These are phyloP conservation scores for Labia minor DNA, from an alignment of 2,888 invertebrate genomes.

Conservation along the genomic window DNA sequence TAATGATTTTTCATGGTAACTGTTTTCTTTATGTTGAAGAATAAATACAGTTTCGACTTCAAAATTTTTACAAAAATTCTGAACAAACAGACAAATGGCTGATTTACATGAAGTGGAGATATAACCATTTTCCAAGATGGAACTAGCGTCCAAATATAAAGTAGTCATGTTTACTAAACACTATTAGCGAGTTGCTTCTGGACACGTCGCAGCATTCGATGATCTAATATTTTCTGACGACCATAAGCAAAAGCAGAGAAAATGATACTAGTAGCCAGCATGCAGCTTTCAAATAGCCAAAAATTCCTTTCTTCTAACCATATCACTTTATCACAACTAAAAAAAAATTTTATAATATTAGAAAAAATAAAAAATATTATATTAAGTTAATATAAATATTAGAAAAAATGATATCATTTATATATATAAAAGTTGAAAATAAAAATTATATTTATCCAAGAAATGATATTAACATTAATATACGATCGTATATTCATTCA, in stretches of 20 bases:
- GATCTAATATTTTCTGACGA: slow-evolving; percentile 54
- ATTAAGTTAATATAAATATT: neutral
- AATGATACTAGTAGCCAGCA: slow-evolving; percentile 51
- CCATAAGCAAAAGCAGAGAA: slow-evolving; percentile 55
- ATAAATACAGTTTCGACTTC: neutral
- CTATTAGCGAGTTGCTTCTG: slow-evolving; percentile 61
- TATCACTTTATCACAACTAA: slow-evolving; percentile 73
- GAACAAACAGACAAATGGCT: neutral
- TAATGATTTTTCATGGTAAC: slow-evolving; percentile 26
- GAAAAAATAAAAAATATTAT: slow-evolving; percentile 20
- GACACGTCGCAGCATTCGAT: slow-evolving; percentile 54
- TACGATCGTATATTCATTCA: too few relatives aligned
- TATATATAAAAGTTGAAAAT: too few relatives aligned
- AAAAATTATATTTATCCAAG: slow-evolving; percentile 19
- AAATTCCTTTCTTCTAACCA: slow-evolving; percentile 74
- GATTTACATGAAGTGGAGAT: slow-evolving; percentile 15
- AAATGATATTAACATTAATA: too few relatives aligned
- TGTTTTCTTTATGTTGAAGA: slow-evolving; percentile 24
- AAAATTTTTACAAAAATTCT: neutral
- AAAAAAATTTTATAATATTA: too few relatives aligned
- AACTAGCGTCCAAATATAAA: slow-evolving; percentile 33
- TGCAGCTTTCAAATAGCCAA: slow-evolving; percentile 68
- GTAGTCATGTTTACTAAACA: slow-evolving; percentile 29
- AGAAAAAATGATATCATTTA: slow-evolving; percentile 17
- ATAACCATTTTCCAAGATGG: slow-evolving; percentile 22